Percentiles rank a stretch among this genome's conserved stretches.
Evolutionary conservation across 1,140 invertebrate species (phyloP).

Genomic region (Brachionus koreanus): DNA sequence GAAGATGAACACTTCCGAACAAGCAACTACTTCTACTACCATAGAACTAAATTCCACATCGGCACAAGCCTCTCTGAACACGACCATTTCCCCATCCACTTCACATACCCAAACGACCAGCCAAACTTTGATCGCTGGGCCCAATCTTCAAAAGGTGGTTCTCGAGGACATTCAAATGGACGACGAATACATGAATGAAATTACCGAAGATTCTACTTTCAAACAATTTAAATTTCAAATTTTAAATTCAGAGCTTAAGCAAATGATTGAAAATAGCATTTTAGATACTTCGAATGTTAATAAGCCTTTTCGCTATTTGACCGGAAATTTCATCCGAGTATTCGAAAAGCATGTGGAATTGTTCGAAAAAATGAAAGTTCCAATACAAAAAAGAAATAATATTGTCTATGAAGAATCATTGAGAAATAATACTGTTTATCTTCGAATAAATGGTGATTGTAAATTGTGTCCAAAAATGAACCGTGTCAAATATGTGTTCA

Average conservation of each 20-base stretch:
- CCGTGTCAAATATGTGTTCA: constrained; percentile 19
- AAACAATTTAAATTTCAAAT: constrained; percentile 43
- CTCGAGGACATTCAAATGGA: constrained; percentile 31
- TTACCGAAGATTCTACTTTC: constrained; percentile 5
- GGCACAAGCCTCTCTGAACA: not conserved
- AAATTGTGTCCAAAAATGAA: constrained; percentile 33
- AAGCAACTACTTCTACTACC: not conserved
- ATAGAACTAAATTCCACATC: not conserved
- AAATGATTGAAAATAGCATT: constrained; percentile 21
- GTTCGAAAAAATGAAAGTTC: constrained; percentile 27
- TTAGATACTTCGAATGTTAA: constrained; percentile 22
- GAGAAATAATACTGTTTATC: constrained; percentile 14
- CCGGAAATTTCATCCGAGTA: constrained; percentile 15
- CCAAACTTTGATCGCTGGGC: constrained; percentile 2
- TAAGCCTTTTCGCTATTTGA: constrained; percentile 21
- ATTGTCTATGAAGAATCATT: constrained; percentile 24
- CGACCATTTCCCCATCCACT: not conserved
- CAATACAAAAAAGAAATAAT: constrained; percentile 33
- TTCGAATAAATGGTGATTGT: constrained; percentile 14
- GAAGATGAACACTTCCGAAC: constrained; percentile 14
- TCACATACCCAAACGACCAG: not conserved
- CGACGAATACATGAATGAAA: constrained; percentile 24
- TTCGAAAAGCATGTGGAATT: constrained; percentile 21
- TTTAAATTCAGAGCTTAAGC: constrained; percentile 31
- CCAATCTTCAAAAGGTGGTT: constrained; percentile 26